A percentile compares a stretch with the other conserved stretches of the same genome.
These are phyloP conservation scores for Drosophila leonis DNA, from an alignment of 2,888 invertebrate genomes.

Conservation along the genomic window DNA sequence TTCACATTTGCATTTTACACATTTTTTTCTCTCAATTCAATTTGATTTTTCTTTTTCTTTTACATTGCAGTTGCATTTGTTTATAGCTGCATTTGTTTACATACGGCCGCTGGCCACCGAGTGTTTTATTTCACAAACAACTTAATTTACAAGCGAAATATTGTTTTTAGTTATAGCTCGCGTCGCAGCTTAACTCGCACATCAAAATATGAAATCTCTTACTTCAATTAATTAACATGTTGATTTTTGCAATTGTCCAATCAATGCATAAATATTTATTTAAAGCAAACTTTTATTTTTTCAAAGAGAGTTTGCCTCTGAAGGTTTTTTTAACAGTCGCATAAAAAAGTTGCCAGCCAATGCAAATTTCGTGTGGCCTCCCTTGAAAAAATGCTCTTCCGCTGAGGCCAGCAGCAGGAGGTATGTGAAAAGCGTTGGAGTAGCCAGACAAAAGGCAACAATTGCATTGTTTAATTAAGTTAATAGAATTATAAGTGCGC, in stretches of 20 bases:
- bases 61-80: constrained; percentile 31
- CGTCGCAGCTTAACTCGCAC: constrained; percentile 2
- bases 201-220: not conserved
- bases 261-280: constrained; percentile 41
- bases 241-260: constrained; percentile 47
- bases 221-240: constrained; percentile 37
- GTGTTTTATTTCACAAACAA: constrained; percentile 27
- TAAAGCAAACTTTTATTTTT: constrained; percentile 6
- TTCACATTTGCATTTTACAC: constrained; percentile 8
- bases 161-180: constrained; percentile 4
- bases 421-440: constrained; percentile 16
- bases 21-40: not conserved
- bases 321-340: constrained; percentile 40
- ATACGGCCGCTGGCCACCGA: constrained; percentile 6
- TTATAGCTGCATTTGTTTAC: constrained; percentile 47
- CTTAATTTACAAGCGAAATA: constrained; percentile 10
- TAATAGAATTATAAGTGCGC: constrained; percentile 76
- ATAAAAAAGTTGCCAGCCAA: constrained; percentile 55
- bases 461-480: constrained; percentile 75
- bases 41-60: constrained; percentile 6
- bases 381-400: constrained; percentile 40
- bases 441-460: constrained; percentile 48
- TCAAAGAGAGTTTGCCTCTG: constrained; percentile 37
- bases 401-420: constrained; percentile 10
- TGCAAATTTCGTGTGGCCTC: constrained; percentile 17